phyloP scores from a whole-genome alignment of 1,140 invertebrate species.

The Leptonema lineaticorne region DNA sequence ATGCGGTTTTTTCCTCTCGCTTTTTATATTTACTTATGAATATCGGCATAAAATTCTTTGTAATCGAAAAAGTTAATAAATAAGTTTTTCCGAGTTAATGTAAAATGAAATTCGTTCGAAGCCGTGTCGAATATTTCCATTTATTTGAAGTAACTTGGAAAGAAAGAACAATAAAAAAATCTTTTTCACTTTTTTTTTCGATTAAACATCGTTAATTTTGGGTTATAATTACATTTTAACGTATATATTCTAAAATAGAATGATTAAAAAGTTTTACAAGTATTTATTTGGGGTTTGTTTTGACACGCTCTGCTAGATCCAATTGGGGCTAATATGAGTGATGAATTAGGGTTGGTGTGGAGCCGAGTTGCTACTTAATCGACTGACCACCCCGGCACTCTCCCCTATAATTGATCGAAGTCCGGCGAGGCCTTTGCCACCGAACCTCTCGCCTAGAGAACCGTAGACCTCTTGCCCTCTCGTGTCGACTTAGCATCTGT shows the following conservation, averaged over 20 bases:
- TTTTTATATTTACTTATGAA: background rate
- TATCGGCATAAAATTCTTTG: background rate
- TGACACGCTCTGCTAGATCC: background rate
- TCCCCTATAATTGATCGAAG: constrained; percentile 7
- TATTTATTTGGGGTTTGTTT: background rate
- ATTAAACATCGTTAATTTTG: background rate
- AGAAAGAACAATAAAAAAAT: too few relatives aligned
- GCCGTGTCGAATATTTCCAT: too few relatives aligned
- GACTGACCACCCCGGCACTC: background rate
- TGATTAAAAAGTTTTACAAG: background rate
- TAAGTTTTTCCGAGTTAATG: background rate
- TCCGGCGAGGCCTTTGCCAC: background rate
- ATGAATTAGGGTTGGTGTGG: constrained; percentile 8
- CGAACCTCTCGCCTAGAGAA: background rate
- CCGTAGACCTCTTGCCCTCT: background rate
- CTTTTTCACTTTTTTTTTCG: background rate
- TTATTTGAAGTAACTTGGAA: too few relatives aligned
- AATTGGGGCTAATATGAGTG: constrained; percentile 17
- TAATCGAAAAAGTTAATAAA: constrained; percentile 20
- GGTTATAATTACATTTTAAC: background rate
- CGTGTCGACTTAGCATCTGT: background rate
- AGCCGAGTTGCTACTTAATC: constrained; percentile 7
- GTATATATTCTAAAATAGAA: background rate
- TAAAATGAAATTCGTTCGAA: background rate
- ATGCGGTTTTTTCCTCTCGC: background rate